These are phyloP conservation scores for Eulithis testata DNA, from an alignment of 2,888 invertebrate genomes.

Conservation along the genomic window DNA sequence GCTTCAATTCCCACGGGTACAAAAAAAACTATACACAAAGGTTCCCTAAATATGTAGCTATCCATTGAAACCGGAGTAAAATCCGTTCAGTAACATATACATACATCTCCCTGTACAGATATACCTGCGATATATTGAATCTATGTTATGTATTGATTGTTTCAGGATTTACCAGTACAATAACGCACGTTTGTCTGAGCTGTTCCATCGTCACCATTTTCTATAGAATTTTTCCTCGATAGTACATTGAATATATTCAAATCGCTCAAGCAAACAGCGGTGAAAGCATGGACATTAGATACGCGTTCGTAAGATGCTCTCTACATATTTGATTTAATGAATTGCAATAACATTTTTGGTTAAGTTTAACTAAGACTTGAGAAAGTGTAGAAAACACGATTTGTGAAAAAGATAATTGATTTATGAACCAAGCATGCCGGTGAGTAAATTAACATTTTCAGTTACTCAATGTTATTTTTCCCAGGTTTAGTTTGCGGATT, in stretches of 20 bases:
- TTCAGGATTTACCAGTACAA: no score
- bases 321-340: conserved; percentile 7
- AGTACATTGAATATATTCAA: conserved; percentile 36
- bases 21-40: no score
- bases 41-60: no score
- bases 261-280: conserved; percentile 41
- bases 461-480: no score
- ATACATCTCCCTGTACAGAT: no score
- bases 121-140: no score
- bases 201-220: neutral
- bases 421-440: neutral
- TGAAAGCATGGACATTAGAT: conserved; percentile 27
- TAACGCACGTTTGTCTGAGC: neutral
- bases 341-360: conserved; percentile 11
- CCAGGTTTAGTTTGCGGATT: no score
- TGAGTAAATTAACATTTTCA: no score
- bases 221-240: conserved; percentile 15
- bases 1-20: no score
- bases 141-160: no score
- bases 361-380: conserved; percentile 5
- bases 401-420: neutral
- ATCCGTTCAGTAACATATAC: no score
- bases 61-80: no score
- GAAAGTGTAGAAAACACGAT: conserved; percentile 1
- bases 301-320: conserved; percentile 10